A percentile compares a stretch with the other conserved stretches of the same genome.
Conservation (phyloP, 2,888 invertebrate genomes). For the Habroteleia sp. region DNA sequence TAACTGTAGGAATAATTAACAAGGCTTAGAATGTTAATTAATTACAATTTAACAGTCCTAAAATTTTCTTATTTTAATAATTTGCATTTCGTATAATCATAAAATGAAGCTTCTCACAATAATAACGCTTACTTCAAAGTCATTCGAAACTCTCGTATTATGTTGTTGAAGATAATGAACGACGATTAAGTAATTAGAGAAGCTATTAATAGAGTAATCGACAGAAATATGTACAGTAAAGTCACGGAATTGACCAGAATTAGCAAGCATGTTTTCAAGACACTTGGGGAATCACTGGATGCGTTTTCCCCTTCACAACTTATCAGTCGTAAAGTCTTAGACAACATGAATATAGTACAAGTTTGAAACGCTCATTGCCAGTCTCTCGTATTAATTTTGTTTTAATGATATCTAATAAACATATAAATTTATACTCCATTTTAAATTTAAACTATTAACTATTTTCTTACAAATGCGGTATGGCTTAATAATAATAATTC, state of each 20-base stretch:
- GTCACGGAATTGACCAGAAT: conserved; percentile 40
- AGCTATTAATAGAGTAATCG: conserved; percentile 36
- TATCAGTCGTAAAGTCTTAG: conserved; percentile 25
- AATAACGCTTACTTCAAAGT: conserved; percentile 10
- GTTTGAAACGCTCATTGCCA: conserved; percentile 22
- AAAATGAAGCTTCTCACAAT: conserved; percentile 2
- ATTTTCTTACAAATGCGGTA: no score
- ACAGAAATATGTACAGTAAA: conserved; percentile 16
- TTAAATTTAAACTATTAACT: no score
- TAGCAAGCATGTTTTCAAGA: conserved; percentile 32
- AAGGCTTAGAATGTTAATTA: no score
- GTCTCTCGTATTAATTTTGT: no score
- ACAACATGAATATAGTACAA: conserved; percentile 8
- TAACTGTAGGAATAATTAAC: no score
- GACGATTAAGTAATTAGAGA: background rate
- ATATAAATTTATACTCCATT: no score
- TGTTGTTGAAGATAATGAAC: conserved; percentile 2
- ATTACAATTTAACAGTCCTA: no score
- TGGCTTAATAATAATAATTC: no score
- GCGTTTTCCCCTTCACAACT: conserved; percentile 24
- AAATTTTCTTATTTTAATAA: no score
- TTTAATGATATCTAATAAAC: no score
- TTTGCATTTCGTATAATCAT: conserved; percentile 7
- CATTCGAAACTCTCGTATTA: conserved; percentile 20
- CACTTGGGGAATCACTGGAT: conserved; percentile 37